Conservation (phyloP, 2,888 invertebrate genomes). For the Parnassius orleans region DNA sequence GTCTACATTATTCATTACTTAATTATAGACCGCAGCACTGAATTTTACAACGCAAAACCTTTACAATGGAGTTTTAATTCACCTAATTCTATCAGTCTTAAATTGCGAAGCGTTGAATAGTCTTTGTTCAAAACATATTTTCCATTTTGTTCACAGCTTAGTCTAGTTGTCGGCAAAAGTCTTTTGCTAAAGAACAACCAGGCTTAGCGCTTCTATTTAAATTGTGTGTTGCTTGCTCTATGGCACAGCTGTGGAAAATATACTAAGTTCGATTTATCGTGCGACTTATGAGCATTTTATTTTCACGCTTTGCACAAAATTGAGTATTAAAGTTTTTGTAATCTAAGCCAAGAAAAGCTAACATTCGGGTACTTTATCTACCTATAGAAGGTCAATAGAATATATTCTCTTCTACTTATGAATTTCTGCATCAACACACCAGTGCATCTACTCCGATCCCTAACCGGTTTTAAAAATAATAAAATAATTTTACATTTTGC, state of each 20-base stretch:
- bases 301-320: not conserved
- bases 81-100: constrained; percentile 26
- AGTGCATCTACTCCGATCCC: too few relatives aligned
- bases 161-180: constrained; percentile 34
- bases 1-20: not conserved
- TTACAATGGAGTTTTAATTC: constrained; percentile 19
- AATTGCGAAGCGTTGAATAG: constrained; percentile 17
- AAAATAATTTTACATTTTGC: too few relatives aligned
- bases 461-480: too few relatives aligned
- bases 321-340: not conserved
- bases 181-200: constrained; percentile 27
- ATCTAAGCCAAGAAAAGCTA: too few relatives aligned
- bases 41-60: constrained; percentile 12
- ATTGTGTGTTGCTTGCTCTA: constrained; percentile 1
- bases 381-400: too few relatives aligned
- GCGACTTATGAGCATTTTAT: not conserved
- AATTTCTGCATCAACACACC: too few relatives aligned
- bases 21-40: constrained; percentile 4
- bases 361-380: too few relatives aligned
- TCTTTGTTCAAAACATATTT: constrained; percentile 39
- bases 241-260: not conserved
- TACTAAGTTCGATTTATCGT: constrained; percentile 1
- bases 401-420: too few relatives aligned
- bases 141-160: constrained; percentile 47
- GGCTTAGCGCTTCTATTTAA: constrained; percentile 24